Base-by-base conservation (phyloP, 2,113 vertebrate genomes). In the Eidolon helvum region DNA sequence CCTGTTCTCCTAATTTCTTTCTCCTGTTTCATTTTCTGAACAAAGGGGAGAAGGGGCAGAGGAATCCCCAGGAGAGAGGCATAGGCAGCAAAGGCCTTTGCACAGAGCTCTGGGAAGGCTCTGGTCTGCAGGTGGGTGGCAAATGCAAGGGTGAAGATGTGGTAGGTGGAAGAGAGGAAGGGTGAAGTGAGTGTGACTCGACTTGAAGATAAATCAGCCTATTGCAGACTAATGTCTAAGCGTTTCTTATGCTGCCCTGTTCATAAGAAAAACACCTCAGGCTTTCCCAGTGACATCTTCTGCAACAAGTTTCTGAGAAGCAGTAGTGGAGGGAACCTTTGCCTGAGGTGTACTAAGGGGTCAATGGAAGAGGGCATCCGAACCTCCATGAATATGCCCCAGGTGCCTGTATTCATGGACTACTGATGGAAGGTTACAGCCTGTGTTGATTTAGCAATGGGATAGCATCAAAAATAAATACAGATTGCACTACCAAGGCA, bases 11-110 rank as follows among this genome's bases (percentile, higher is more conserved):
- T 38, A 24, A 48, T 87, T 50, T 78, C 63, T 30, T 86, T 87
- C 33, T 83, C 15, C 28, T 45, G 7, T 77, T 82, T 95, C 63
- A 35, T 90, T 94, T 75, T 87, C 82, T 79, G 87, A 95, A 30
- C 61, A 91, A 59, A 94, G 45, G 89, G 57, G 14, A 65, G 75
- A 90, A 77, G 24, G 21, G 22, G 4, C 30, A 91, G 68, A 66
- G 68, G 50, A 89, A 22, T 61, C 33, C 45, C 43, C 15, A 19
- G 53, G 57, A 59, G 82, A 66, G 59, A 71, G 30, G 7, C 9
- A 1, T 4, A 40, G 38, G 43, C 43, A 35, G 24, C 72, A 72
- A 80, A 65, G 28, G 7, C 24, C 38, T 12, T 38, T 30, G 65
- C 33, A 33, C 0, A 1, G 40, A 45, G 7, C 55, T 50, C n/a